A percentile compares a stretch with the other conserved stretches of the same genome.
Evolutionary conservation across 1,140 invertebrate species (phyloP).

Genomic region (Eubasilissa regina): DNA sequence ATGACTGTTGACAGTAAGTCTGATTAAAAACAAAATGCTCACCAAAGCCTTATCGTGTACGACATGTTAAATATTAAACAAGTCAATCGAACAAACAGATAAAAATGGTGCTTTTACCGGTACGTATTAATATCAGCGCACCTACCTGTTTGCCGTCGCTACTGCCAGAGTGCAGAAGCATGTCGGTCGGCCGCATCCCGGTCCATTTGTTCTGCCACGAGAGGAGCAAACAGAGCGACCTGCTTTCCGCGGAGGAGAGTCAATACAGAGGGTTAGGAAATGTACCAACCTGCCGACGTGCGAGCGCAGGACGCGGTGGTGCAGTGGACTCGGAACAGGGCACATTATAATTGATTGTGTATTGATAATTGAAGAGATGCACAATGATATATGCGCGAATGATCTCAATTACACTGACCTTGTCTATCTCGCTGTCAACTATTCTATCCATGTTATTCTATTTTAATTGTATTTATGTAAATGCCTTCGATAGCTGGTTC

Average conservation of each 20-base stretch:
- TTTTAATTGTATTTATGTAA: too few relatives aligned
- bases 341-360: too few relatives aligned
- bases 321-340: not conserved
- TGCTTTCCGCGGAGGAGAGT: constrained; percentile 19
- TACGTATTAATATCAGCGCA: not conserved
- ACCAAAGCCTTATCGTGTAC: not conserved
- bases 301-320: constrained; percentile 6
- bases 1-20: too few relatives aligned
- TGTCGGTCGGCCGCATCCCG: not conserved
- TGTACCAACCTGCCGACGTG: not conserved
- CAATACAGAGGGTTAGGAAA: not conserved
- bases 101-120: constrained; percentile 23
- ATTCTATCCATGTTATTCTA: too few relatives aligned
- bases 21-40: not conserved
- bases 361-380: too few relatives aligned
- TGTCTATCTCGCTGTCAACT: too few relatives aligned
- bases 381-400: too few relatives aligned
- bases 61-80: constrained; percentile 19
- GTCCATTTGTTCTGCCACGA: constrained; percentile 33
- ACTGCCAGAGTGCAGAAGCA: constrained; percentile 44
- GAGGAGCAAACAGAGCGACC: constrained; percentile 31
- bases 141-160: constrained; percentile 25
- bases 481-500: too few relatives aligned
- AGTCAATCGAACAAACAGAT: constrained; percentile 14
- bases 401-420: too few relatives aligned